Evolutionary conservation across 1,140 invertebrate genomes (phyloP), one percentile per base, ranked within the genome.

Genomic region (Adoxophyes honmai): DNA sequence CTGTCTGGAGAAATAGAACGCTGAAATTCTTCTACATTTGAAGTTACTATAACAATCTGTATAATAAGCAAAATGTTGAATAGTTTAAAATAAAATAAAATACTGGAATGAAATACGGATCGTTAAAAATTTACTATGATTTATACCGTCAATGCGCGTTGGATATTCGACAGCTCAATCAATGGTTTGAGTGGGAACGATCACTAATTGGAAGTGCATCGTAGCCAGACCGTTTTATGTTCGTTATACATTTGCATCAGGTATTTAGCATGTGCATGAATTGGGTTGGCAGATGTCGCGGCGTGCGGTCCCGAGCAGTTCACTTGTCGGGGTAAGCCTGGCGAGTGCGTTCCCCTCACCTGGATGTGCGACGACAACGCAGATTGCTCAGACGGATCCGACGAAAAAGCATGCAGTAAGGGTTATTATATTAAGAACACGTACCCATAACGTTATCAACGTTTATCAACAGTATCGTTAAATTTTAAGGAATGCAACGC

Each of bases 391-490:
- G 96, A 97, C 87, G 95, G 93, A 66, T 96, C 95, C 64, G 97
- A 98, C 89, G 96, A 97, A 80, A 92, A 93, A 88, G 92, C 93
- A 89, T 96, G 96, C 93, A 96, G 96, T 97, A 96, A 96, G 95
- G 88, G 68, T 62, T 34, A 57, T 51, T n/a, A n/a, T n/a, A n/a
- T n/a, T n/a, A n/a, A n/a, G n/a, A n/a, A n/a, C n/a, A 28, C 21
- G 2, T 52, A 52, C 13, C 34, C 14, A 53, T 8, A 53, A 9
- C 15, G 15, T 53, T 36, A n/a, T n/a, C n/a, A n/a, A n/a, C 16
- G 42, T 53, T 52, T 34, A 15, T 34, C 28, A 52, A 52, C 28
- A 16, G 21, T 35, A 36, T 35, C 51, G 15, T 9, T 33, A 36
- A 52, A 34, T 28, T 18, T 35, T 53, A 35, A 34, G 33, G 52